Percentiles rank a stretch among this genome's conserved stretches.
phyloP scores from a whole-genome alignment of 1,140 invertebrate genomes.

The Zaprionus inermis region DNA sequence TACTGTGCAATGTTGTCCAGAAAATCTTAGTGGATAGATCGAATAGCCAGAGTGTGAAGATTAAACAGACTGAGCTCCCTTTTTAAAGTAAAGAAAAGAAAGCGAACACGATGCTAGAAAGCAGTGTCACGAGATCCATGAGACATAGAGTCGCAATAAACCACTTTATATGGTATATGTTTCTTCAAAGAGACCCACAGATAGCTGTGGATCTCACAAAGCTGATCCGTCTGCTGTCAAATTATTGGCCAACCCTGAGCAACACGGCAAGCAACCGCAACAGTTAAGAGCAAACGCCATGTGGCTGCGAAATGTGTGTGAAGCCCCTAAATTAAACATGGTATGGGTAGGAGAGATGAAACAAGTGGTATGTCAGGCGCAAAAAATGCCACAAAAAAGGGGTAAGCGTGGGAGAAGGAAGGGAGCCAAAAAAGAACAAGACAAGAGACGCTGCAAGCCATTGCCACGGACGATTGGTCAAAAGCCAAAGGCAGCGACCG shows the following conservation, averaged over 20 bases:
- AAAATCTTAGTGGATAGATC: too few relatives aligned
- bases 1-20: too few relatives aligned
- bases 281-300: constrained; percentile 33
- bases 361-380: constrained; percentile 19
- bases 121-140: too few relatives aligned
- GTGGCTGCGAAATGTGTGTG: constrained; percentile 59
- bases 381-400: constrained; percentile 21
- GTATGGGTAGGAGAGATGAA: constrained; percentile 24
- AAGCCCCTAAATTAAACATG: constrained; percentile 68
- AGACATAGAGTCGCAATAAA: background rate
- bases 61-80: too few relatives aligned
- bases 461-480: constrained; percentile 29
- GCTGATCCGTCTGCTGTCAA: background rate
- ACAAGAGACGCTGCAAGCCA: background rate
- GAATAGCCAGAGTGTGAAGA: too few relatives aligned
- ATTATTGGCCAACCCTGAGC: background rate
- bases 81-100: too few relatives aligned
- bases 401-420: background rate
- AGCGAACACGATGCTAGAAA: too few relatives aligned
- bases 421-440: constrained; percentile 10
- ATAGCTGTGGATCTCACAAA: background rate
- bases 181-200: background rate
- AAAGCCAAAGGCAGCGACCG: constrained; percentile 59
- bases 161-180: background rate
- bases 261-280: constrained; percentile 18